Base-by-base conservation (phyloP, 2,797 vertebrate species). In the Myotis pilosus region DNA sequence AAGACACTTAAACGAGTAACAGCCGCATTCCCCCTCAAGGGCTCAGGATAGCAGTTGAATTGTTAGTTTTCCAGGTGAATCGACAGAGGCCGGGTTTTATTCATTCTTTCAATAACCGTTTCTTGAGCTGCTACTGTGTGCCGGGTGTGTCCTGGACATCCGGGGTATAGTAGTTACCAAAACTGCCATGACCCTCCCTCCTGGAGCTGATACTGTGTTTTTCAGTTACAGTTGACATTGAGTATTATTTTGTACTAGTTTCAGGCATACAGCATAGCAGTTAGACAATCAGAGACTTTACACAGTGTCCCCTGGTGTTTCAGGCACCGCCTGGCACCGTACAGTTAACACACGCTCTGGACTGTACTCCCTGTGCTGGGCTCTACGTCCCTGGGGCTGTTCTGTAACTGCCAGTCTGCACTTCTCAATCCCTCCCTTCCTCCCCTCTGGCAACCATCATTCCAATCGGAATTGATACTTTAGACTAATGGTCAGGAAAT, bases 1-100 rank as follows among this genome's bases (percentile, higher is more conserved):
- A 57, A 78, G 92, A 68, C 72, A 53, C 92, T 88, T 92, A 69
- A 57, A 51, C 66, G 78, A 95, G 30, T 25, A 68, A n/a, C 82
- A 25, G 87, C 17, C 5, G 4, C 38, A n/a, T 78, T 60, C 57
- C 22, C 62, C 74, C 60, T 53, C 62, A 17, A 71, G 62, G 88
- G 47, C 30, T 66, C 3, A 62, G 82, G 68, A 30, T 69, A 82
- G 38, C 6, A 57, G 36, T 55, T 71, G 76, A 64, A 33, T 79
- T 64, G 30, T 49, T 89, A 10, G 51, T 53, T 85, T 84, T 76
- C 76, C 19, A 36, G 55, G 51, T 92, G 84, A 23, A 22, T 51
- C 38, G 36, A 23, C 30, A 41, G 2, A 91, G 53, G 22, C 57
- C 44, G 47, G 30, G 33, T 71, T 79, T 91, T 57, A 28, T 53